Percentiles rank a stretch among this genome's conserved stretches.
These are phyloP conservation scores for Drosophila nigromelanica DNA, from an alignment of 1,140 invertebrate species.

Conservation along the genomic window DNA sequence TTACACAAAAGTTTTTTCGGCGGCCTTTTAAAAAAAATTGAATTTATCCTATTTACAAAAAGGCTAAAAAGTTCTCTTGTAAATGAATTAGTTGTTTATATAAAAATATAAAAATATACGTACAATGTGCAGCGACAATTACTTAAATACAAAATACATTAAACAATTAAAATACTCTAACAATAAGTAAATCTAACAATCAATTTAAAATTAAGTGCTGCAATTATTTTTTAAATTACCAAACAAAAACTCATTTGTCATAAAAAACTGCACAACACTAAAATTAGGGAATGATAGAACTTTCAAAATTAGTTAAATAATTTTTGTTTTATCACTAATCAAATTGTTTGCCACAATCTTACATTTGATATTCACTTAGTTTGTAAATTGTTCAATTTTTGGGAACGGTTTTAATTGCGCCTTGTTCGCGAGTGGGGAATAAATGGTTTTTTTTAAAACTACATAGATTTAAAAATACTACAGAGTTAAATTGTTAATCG, in stretches of 20 bases:
- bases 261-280: neutral
- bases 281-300: neutral
- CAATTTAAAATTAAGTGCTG: slow-evolving; percentile 2
- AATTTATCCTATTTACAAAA: slow-evolving; percentile 73
- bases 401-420: slow-evolving; percentile 55
- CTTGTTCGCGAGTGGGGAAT: slow-evolving; percentile 49
- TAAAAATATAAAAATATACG: slow-evolving; percentile 46
- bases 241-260: slow-evolving; percentile 9
- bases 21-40: slow-evolving; percentile 41
- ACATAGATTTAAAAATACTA: slow-evolving; percentile 72
- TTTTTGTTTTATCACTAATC: slow-evolving; percentile 10
- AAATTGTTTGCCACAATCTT: slow-evolving; percentile 10
- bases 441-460: slow-evolving; percentile 54
- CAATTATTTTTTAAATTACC: neutral
- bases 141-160: slow-evolving; percentile 12
- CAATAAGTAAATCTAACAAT: neutral
- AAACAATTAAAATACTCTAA: neutral
- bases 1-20: slow-evolving; percentile 8
- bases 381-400: slow-evolving; percentile 47
- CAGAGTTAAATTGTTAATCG: slow-evolving; percentile 58
- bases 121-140: slow-evolving; percentile 17
- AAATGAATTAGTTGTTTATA: slow-evolving; percentile 12
- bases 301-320: slow-evolving; percentile 2
- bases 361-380: slow-evolving; percentile 36
- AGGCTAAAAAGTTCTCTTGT: slow-evolving; percentile 43